A percentile compares a stretch with the other conserved stretches of the same genome.
These are phyloP conservation scores for Suillia variegata DNA, from an alignment of 2,888 invertebrate genomes.

Conservation along the genomic window DNA sequence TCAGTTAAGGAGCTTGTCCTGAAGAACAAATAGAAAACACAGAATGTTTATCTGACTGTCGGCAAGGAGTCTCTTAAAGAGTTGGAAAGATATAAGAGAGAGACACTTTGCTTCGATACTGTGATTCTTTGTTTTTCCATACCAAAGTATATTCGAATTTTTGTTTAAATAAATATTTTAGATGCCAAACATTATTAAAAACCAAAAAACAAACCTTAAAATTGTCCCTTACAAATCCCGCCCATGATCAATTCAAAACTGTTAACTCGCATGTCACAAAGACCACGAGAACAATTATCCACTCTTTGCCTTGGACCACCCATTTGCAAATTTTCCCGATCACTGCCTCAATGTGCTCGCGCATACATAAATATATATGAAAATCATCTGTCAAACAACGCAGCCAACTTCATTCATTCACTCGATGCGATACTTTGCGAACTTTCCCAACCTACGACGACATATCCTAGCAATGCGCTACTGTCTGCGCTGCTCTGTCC, in stretches of 20 bases:
- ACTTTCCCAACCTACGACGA: background rate
- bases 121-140: too few species aligned
- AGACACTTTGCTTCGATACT: too few species aligned
- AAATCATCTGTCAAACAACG: conserved; percentile 13
- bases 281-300: background rate
- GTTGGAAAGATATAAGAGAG: too few species aligned
- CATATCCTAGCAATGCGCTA: background rate
- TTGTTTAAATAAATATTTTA: too few species aligned
- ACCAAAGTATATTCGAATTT: too few species aligned
- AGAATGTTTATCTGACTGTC: too few species aligned
- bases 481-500: background rate
- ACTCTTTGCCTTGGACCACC: conserved; percentile 4
- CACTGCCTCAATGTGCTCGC: background rate
- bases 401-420: conserved; percentile 15
- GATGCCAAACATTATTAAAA: too few species aligned
- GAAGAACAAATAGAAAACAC: too few species aligned
- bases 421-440: background rate
- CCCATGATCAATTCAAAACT: background rate
- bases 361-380: conserved; percentile 1
- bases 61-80: too few species aligned
- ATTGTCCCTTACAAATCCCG: too few species aligned
- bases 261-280: background rate
- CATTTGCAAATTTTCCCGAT: background rate
- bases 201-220: too few species aligned
- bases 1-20: too few species aligned